Conservation (phyloP, 2,888 invertebrate genomes). For the Spicauda simplicius region DNA sequence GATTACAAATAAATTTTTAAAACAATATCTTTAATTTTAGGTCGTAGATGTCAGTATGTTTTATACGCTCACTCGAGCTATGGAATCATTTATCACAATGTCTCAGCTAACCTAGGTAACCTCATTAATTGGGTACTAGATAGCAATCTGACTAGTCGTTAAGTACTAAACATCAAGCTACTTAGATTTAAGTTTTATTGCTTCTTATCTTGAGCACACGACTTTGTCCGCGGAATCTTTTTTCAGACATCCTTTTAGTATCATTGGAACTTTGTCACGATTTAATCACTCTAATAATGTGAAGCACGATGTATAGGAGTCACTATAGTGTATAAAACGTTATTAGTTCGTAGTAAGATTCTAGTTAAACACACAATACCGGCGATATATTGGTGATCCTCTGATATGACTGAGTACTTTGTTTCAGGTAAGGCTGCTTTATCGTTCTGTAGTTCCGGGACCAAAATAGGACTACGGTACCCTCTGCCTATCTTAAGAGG, state of each 20-base stretch:
- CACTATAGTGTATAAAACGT: neutral
- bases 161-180: conserved; percentile 29
- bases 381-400: too few species aligned
- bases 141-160: conserved; percentile 24
- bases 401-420: too few species aligned
- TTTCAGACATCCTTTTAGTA: conserved; percentile 1
- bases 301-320: neutral
- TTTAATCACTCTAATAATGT: neutral
- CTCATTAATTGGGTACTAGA: conserved; percentile 31
- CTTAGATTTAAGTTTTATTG: conserved; percentile 23
- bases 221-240: neutral
- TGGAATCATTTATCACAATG: conserved; percentile 27
- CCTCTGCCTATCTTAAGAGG: too few species aligned
- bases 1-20: too few species aligned
- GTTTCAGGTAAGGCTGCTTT: too few species aligned
- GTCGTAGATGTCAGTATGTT: neutral
- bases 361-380: too few species aligned
- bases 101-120: conserved; percentile 24
- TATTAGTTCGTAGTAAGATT: too few species aligned
- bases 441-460: too few species aligned
- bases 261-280: neutral
- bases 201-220: conserved; percentile 14
- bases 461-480: too few species aligned
- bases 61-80: conserved; percentile 9
- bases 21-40: too few species aligned